Base-by-base conservation (phyloP, 23 tunicate species). In the Oikopleura dioica region DNA sequence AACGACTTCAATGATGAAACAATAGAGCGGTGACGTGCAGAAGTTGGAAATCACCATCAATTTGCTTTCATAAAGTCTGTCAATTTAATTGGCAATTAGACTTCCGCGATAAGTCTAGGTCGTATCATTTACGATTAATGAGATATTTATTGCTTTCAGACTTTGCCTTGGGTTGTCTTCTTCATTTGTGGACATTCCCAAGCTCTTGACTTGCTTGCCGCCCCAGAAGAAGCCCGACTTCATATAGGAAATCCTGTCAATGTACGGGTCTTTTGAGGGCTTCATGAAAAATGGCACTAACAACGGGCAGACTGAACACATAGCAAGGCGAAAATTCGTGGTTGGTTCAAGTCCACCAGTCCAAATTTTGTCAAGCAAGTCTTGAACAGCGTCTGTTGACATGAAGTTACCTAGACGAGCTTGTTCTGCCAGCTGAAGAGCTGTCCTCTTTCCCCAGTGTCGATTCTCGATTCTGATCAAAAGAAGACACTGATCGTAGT, bases 321-420 rank as follows among this genome's bases (percentile, higher is more conserved):
- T 1, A 37, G 1, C 36, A 34, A 81, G 35, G 35, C 55, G 1
- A 5, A 76, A 24, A 31, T 51, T n/a, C 36, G 55, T 5, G 12
- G 79, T 55, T 24, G 50, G 32, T 23, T 58, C 32, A 44, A 85
- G 75, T 0, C 67, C 77, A 21, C 86, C 86, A 36, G 30, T 50
- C 96, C 96, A 89, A 37, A 89, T 59, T 16, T 85, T 38, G 35
- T 79, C 80, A 1, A 89, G 76, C 29, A 82, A 59, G 21, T 35
- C 23, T 59, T 89, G 96, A 28, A 89, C 84, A 0, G 84, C 87
- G 0, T 44, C 55, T 5, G 9, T 9, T 9, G 55, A 9, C 55
- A 44, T 44, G 16, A 44, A 44, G 16, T 16, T 44, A 44, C 16
- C 55, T 44, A 44, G 55, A 44, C 55, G 55, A 44, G 55, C 55